Evolutionary conservation across 1,140 invertebrate species (phyloP), one percentile per base, ranked within the genome.

Genomic region (Conopomorpha cramerella): DNA sequence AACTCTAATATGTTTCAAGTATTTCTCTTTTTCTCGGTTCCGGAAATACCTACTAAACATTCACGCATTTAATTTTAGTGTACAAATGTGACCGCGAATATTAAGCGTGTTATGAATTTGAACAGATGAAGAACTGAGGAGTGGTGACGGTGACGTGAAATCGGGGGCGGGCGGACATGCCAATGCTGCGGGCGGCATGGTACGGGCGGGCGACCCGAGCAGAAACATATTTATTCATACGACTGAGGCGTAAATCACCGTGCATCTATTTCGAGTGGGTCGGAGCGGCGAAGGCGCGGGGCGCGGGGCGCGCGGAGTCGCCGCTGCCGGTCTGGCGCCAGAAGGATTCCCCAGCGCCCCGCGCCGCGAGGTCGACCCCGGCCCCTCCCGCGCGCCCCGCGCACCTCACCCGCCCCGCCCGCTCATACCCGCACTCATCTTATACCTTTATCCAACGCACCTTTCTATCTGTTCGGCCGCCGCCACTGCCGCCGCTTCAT

Each of bases 271-370:
- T 73, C 62, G 64, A 68, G 68, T 60, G 57, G 61, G 49, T 30
- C 49, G 45, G 44, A 42, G 58, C 51, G 60, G 51, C 45, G 43
- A 36, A 44, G 41, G 43, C 44, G 36, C 38, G 45, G 46, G 48
- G 46, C 41, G 43, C 48, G 59, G 60, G 56, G 57, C 46, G 58
- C 60, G 56, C 51, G 57, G 59, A 72, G 68, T 72, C 68, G 58
- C 51, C 54, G 58, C 43, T 65, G 70, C 53, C 70, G 62, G 73
- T 74, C 73, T 77, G 73, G 73, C 73, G 73, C 73, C 73, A 77
- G 60, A 68, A 76, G 73, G 73, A 77, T 76, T 77, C 73, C 73
- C 73, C 73, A 73, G 63, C 68, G 61, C 66, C 59, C 60, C 62
- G 49, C 60, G 41, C 65, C 41, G 51, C 55, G 41, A 57, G 47